Conservation (phyloP, 2,888 invertebrate species). For the Amblyteles armatorius region DNA sequence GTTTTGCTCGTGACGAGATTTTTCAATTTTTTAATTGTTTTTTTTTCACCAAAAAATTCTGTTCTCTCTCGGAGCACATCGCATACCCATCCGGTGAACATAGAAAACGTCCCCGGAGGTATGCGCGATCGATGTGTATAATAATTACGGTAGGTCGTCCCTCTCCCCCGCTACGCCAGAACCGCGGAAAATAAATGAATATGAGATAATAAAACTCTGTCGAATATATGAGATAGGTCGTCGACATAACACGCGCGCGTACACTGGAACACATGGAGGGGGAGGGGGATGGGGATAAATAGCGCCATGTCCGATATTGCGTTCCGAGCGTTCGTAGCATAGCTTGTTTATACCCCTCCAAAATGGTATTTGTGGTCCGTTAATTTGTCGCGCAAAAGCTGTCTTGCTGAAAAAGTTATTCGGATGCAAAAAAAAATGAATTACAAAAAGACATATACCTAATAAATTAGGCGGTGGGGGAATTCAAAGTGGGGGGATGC, state of each 20-base stretch:
- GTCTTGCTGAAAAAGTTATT: conserved; percentile 16
- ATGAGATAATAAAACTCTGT: conserved; percentile 30
- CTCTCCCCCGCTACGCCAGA: neutral
- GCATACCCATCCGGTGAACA: neutral
- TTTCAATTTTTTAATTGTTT: neutral
- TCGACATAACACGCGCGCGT: neutral
- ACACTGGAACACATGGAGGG: neutral
- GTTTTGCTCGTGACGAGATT: neutral
- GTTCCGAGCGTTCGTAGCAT: neutral
- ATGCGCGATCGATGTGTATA: conserved; percentile 33
- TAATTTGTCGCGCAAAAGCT: conserved; percentile 14
- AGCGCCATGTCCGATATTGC: conserved; percentile 12
- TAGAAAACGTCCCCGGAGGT: neutral
- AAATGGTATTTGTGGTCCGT: conserved; percentile 34
- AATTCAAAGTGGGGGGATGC: neutral
- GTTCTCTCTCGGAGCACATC: neutral
- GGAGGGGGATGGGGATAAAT: neutral
- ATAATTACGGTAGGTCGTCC: conserved; percentile 21
- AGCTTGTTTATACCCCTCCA: conserved; percentile 28
- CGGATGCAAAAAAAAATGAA: neutral
- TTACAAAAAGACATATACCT: neutral
- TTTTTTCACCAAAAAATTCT: neutral
- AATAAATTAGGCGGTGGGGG: neutral
- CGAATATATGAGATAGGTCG: conserved; percentile 8
- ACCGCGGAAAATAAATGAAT: conserved; percentile 35